Evolutionary conservation across 2,888 invertebrate genomes (phyloP).

Genomic region (Cephus sareptanus): DNA sequence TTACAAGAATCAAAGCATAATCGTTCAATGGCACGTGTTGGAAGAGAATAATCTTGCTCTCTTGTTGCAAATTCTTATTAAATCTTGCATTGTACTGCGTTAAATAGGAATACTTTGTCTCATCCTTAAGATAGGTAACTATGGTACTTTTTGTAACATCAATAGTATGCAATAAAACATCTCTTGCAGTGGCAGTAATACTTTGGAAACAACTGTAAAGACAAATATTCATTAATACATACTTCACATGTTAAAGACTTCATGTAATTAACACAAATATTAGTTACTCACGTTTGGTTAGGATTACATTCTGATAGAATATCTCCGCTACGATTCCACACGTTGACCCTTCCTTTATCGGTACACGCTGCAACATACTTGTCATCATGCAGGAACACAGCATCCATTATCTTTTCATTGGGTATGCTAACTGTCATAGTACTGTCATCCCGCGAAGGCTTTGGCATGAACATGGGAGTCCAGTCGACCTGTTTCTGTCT

Average conservation of each 20-base stretch:
- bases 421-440: conserved; percentile 38
- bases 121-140: conserved; percentile 33
- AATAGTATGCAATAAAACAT: conserved; percentile 48
- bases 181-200: conserved; percentile 38
- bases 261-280: background rate
- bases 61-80: conserved; percentile 21
- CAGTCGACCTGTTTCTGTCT: conserved; percentile 54
- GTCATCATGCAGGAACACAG: conserved; percentile 45
- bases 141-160: conserved; percentile 49
- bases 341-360: conserved; percentile 34
- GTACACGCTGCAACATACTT: conserved; percentile 54
- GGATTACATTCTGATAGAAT: conserved; percentile 24
- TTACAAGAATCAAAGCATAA: conserved; percentile 55
- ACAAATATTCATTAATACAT: background rate
- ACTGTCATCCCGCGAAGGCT: conserved; percentile 47
- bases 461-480: conserved; percentile 41
- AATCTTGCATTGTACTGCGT: conserved; percentile 45
- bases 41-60: conserved; percentile 47
- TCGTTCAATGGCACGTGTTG: conserved; percentile 37
- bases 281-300: conserved; percentile 26
- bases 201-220: conserved; percentile 9
- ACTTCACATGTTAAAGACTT: background rate
- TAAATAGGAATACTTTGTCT: conserved; percentile 36
- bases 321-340: conserved; percentile 50
- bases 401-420: conserved; percentile 46